Percentiles rank a stretch among this genome's conserved stretches.
These are phyloP conservation scores for Brachyopa scutellaris DNA, from an alignment of 2,888 invertebrate species.

Conservation along the genomic window DNA sequence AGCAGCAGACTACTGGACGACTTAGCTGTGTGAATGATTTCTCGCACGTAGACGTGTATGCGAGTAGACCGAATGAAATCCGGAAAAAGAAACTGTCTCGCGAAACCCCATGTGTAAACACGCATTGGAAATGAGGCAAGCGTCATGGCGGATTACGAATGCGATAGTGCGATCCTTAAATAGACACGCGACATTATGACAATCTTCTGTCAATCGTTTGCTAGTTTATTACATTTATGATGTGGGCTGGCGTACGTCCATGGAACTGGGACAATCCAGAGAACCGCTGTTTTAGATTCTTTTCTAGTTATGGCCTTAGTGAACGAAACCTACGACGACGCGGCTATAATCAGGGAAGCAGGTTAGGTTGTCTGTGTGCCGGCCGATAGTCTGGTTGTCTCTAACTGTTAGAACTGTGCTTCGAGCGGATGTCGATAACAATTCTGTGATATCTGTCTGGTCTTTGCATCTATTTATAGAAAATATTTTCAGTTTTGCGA, in stretches of 20 bases:
- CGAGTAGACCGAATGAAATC: conserved; percentile 24
- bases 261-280: conserved; percentile 42
- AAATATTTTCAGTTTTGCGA: conserved; percentile 16
- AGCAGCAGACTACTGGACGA: conserved; percentile 30
- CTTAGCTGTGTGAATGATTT: conserved; percentile 25
- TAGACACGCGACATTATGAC: conserved; percentile 55
- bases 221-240: conserved; percentile 54
- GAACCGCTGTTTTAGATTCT: conserved; percentile 28
- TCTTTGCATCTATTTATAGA: conserved; percentile 48
- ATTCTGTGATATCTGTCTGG: conserved; percentile 35
- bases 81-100: conserved; percentile 61
- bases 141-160: too few relatives aligned
- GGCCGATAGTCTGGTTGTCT: neutral
- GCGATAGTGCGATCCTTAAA: conserved; percentile 67
- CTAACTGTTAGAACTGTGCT: conserved; percentile 49
- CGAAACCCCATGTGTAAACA: conserved; percentile 45
- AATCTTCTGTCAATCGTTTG: conserved; percentile 67
- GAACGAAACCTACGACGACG: conserved; percentile 19
- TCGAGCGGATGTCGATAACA: conserved; percentile 55
- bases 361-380: conserved; percentile 34
- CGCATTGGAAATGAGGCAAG: too few relatives aligned
- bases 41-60: conserved; percentile 4
- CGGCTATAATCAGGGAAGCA: conserved; percentile 9
- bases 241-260: conserved; percentile 43
- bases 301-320: neutral